Conservation (phyloP, 2,888 invertebrate species). For the Colletes collaris region DNA sequence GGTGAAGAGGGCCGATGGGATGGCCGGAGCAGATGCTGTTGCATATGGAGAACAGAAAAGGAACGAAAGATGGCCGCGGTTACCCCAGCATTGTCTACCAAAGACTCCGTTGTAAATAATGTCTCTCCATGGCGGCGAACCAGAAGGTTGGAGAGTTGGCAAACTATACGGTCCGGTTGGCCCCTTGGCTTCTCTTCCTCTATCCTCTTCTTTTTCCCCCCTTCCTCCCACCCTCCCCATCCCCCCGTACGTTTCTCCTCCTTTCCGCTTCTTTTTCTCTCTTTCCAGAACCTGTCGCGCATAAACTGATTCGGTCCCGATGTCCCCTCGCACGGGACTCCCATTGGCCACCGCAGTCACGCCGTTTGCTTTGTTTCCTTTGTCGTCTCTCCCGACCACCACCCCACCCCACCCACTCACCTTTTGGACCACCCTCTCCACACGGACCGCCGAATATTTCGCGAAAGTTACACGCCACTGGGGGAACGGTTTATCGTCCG, state of each 20-base stretch:
- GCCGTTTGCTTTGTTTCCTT: conserved; percentile 70
- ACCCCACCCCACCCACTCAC: conserved; percentile 8
- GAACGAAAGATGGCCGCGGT: conserved; percentile 79
- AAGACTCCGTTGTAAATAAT: conserved; percentile 80
- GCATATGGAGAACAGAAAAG: conserved; percentile 82
- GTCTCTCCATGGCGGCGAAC: conserved; percentile 75
- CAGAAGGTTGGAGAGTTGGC: conserved; percentile 72
- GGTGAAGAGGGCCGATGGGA: conserved; percentile 57
- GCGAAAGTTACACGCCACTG: conserved; percentile 51
- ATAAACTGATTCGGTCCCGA: conserved; percentile 80
- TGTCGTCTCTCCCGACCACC: conserved; percentile 51
- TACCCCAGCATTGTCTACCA: conserved; percentile 79
- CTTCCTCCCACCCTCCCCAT: conserved; percentile 35
- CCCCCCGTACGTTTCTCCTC: conserved; percentile 25
- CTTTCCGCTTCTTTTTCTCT: conserved; percentile 62
- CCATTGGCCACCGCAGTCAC: conserved; percentile 74
- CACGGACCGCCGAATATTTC: conserved; percentile 60
- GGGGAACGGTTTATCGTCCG: conserved; percentile 40
- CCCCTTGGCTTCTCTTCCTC: conserved; percentile 63
- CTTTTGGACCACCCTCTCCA: conserved; percentile 58
- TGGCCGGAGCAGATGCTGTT: conserved; percentile 78
- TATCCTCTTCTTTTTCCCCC: conserved; percentile 37
- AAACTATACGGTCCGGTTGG: conserved; percentile 76
- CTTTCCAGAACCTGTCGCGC: conserved; percentile 79
- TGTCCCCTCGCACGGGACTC: conserved; percentile 73